Percentiles rank a stretch among this genome's conserved stretches.
These are phyloP conservation scores for Ascaphus truei DNA, from an alignment of 2,113 vertebrate genomes.

Conservation along the genomic window DNA sequence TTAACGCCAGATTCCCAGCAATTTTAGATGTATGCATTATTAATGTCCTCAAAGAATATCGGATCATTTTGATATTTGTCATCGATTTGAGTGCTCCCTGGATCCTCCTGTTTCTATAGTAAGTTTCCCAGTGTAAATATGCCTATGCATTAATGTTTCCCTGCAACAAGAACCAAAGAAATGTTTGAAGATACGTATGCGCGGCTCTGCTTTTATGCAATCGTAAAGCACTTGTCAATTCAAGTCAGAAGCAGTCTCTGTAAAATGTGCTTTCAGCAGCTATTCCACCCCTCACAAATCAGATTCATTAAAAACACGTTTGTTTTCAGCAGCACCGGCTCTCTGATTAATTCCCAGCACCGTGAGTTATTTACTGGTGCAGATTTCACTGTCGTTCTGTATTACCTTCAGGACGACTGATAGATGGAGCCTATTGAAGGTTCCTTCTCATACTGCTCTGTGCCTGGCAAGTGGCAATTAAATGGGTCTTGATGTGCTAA, in stretches of 20 bases:
- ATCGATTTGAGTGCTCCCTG: too few relatives aligned
- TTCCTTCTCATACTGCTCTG: slow-evolving; percentile 45
- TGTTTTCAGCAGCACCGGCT: slow-evolving; percentile 57
- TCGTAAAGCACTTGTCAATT: slow-evolving; percentile 30
- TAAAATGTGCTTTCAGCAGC: slow-evolving; percentile 41
- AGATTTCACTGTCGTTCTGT: slow-evolving; percentile 59
- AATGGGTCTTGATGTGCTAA: slow-evolving; percentile 45
- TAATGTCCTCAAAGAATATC: too few relatives aligned
- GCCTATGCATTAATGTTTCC: too few relatives aligned
- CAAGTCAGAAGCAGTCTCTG: slow-evolving; percentile 42
- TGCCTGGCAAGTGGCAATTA: slow-evolving; percentile 56
- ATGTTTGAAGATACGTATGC: too few relatives aligned
- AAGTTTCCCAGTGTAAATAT: too few relatives aligned
- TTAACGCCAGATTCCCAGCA: too few relatives aligned
- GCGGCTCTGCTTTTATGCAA: not conserved
- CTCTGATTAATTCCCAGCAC: slow-evolving; percentile 62
- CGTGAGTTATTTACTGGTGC: slow-evolving; percentile 56
- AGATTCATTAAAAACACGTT: slow-evolving; percentile 71
- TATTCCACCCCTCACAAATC: slow-evolving; percentile 55
- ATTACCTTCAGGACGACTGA: slow-evolving; percentile 58
- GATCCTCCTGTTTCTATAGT: too few relatives aligned
- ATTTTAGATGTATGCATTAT: too few relatives aligned
- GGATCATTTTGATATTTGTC: too few relatives aligned
- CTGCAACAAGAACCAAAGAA: too few relatives aligned
- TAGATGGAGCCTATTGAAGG: slow-evolving; percentile 56